A percentile compares a stretch with the other conserved stretches of the same genome.
Conservation (phyloP, 1,140 invertebrate species). For the Aporrectodea caliginosa region DNA sequence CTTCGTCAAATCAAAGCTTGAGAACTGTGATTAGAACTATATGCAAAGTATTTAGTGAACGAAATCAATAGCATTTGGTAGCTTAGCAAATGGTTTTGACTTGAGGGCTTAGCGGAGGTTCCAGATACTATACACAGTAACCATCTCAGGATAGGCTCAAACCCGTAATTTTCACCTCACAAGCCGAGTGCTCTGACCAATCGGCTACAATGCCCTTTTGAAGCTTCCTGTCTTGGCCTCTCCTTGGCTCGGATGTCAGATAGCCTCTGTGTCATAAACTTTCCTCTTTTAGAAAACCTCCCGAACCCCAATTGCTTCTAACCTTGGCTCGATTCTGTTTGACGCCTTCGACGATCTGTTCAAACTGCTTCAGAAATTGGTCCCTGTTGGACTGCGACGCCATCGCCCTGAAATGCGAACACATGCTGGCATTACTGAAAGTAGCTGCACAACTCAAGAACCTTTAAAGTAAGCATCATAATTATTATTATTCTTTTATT, state of each 20-base stretch:
- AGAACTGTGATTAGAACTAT: too few relatives aligned
- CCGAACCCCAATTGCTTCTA: conserved; percentile 30
- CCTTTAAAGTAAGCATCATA: too few relatives aligned
- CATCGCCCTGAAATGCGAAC: conserved; percentile 54
- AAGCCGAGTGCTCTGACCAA: not conserved
- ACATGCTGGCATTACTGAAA: too few relatives aligned
- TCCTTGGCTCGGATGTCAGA: not conserved
- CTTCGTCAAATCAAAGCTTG: too few relatives aligned
- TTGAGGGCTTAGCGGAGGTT: too few relatives aligned
- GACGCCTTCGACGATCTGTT: conserved; percentile 78
- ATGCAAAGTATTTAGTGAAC: too few relatives aligned
- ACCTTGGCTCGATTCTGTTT: conserved; percentile 76
- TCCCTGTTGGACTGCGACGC: conserved; percentile 61
- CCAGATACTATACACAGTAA: not conserved
- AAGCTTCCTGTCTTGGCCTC: not conserved
- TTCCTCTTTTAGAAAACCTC: conserved; percentile 53
- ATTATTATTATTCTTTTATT: too few relatives aligned
- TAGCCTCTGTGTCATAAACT: conserved; percentile 52
- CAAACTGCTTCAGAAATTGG: conserved; percentile 82
- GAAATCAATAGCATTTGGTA: too few relatives aligned
- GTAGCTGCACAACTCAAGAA: too few relatives aligned
- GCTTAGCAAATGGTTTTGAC: too few relatives aligned
- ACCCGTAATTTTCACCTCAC: not conserved
- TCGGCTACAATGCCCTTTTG: not conserved
- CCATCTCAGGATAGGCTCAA: not conserved